Evolutionary conservation across 2,797 vertebrate species (phyloP), one percentile per base, ranked within the genome.

Genomic region (Paratrypauchen microcephalus): DNA sequence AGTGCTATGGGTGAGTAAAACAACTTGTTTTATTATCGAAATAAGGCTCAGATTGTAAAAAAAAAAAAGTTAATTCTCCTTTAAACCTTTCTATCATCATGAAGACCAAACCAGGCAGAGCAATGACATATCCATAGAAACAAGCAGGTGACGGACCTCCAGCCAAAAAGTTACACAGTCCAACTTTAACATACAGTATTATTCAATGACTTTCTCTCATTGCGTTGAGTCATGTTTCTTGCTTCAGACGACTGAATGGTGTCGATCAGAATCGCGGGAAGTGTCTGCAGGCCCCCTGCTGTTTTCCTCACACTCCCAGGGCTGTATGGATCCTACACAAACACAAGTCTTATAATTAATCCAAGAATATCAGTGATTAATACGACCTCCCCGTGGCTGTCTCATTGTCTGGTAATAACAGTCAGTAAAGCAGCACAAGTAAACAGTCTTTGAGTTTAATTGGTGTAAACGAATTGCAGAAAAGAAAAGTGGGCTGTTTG

Each of bases 311-410:
- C 3, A 45, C 52, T 55, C 52, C 4, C 1, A 11, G 8, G 50
- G 50, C 23, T 56, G 55, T 26, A 24, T 56, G 55, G 55, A 56
- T 56, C 55, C 24, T 26, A 57, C 55, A 57, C 55, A 57, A 28
- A 26, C 55, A 28, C 5, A 16, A 15, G 24, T 3, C 55, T 55
- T 54, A 21, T 54, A 55, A 55, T 55, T 55, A 55, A 12, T 55
- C 21, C 52, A 9, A 55, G n/a, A 55, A 55, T 55, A 11, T 9
- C 52, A 5, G 1, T 21, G 21, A 23, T 23, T 55, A 55, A 55
- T 13, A 23, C 3, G 1, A 13, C 21, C 52, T 55, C 52, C 52
- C 52, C 13, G 8, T 1, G 52, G 52, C 11, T 23, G 8, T 11
- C 19, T 23, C 9, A 55, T 13, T 13, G 21, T 55, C 21, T 23